These are phyloP conservation scores for Drosophila crucigera DNA, from an alignment of 2,888 invertebrate genomes.

Conservation along the genomic window DNA sequence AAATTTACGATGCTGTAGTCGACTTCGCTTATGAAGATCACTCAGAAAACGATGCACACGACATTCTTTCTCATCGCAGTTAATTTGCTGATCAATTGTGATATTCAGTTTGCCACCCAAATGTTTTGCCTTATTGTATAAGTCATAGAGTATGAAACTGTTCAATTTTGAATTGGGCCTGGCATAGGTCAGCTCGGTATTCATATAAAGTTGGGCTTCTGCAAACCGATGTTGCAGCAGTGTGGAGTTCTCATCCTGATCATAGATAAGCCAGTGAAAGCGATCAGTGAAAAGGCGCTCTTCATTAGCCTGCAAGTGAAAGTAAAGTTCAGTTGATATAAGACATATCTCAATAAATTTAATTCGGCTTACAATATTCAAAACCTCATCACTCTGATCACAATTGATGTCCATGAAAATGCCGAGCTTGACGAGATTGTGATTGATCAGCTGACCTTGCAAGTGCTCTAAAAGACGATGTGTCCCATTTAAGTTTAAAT, in stretches of 20 bases:
- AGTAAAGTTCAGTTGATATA: not conserved
- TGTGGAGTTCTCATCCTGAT: slow-evolving; percentile 32
- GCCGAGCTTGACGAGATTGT: slow-evolving; percentile 59
- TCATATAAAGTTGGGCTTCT: slow-evolving; percentile 69
- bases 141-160: slow-evolving; percentile 74
- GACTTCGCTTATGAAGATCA: slow-evolving; percentile 61
- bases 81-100: slow-evolving; percentile 72
- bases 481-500: slow-evolving; percentile 32
- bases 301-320: slow-evolving; percentile 61
- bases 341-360: no score
- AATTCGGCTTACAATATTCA: slow-evolving; percentile 49
- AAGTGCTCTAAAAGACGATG: slow-evolving; percentile 20
- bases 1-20: slow-evolving; percentile 73
- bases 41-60: slow-evolving; percentile 59
- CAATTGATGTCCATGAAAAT: slow-evolving; percentile 79
- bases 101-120: slow-evolving; percentile 82
- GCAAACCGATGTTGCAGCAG: slow-evolving; percentile 58
- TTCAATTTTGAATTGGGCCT: not conserved
- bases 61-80: slow-evolving; percentile 60
- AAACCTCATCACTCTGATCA: slow-evolving; percentile 54
- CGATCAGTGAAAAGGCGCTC: slow-evolving; percentile 59
- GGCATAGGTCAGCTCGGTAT: slow-evolving; percentile 80
- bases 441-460: slow-evolving; percentile 45
- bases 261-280: slow-evolving; percentile 81
- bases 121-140: slow-evolving; percentile 83